A percentile compares a stretch with the other conserved stretches of the same genome.
Evolutionary conservation across 2,113 vertebrate genomes (phyloP).

Genomic region (Synchiropus splendidus): DNA sequence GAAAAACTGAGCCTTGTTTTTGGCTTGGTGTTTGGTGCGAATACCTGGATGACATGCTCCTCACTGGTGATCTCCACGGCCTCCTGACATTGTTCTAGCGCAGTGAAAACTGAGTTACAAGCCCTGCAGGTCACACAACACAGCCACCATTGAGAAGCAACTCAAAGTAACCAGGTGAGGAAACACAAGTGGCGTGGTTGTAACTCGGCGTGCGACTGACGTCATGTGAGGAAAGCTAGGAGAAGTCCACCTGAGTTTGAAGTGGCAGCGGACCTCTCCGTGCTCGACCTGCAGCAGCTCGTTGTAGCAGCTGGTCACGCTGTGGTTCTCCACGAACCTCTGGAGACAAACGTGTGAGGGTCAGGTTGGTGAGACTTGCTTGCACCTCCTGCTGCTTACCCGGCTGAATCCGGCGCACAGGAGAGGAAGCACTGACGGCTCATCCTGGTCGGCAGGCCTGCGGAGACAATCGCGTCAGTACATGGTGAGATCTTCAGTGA

Average conservation of each 20-base stretch:
- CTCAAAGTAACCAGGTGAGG: neutral
- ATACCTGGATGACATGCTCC: constrained; percentile 93
- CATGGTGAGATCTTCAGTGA: too few species aligned
- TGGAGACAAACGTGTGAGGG: constrained; percentile 31
- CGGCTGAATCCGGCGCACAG: constrained; percentile 86
- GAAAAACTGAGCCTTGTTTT: too few species aligned
- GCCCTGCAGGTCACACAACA: constrained; percentile 70
- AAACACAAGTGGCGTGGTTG: neutral
- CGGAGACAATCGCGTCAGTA: too few species aligned
- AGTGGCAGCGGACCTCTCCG: constrained; percentile 86
- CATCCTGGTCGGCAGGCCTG: constrained; percentile 80
- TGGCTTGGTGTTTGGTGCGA: neutral
- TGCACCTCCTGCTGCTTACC: constrained; percentile 72
- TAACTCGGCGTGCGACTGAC: neutral
- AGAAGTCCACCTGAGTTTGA: constrained; percentile 83
- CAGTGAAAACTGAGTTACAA: constrained; percentile 86
- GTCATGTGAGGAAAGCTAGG: neutral
- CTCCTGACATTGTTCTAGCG: constrained; percentile 89
- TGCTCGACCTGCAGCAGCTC: constrained; percentile 89
- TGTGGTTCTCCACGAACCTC: constrained; percentile 89
- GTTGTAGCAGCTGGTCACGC: constrained; percentile 84
- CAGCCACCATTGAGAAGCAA: constrained; percentile 5
- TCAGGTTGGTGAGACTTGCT: too few species aligned
- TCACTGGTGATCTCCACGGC: constrained; percentile 94
- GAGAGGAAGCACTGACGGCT: constrained; percentile 82